Evolutionary conservation across 2,113 vertebrate genomes (phyloP), one percentile per base, ranked within the genome.

Genomic region (Nansenia antarctica): DNA sequence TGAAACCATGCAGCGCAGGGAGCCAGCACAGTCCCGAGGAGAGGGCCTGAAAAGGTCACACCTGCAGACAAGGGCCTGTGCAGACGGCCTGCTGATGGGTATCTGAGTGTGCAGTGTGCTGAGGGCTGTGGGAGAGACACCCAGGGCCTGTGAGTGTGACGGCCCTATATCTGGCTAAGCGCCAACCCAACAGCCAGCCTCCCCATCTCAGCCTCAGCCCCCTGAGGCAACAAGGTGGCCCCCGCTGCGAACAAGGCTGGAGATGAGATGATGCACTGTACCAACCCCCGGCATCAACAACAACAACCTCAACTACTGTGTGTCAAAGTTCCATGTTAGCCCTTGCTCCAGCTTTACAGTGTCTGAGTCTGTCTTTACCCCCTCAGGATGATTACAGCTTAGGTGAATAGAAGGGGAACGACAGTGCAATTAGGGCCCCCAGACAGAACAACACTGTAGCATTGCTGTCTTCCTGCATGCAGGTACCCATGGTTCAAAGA

Each of bases 351-450:
- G 37, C 35, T 9, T 65, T 20, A 70, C 67, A 55, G 37, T 18
- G 31, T 4, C 31, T 9, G 24, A 76, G 70, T 77, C 80, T 69
- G 72, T 87, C 78, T 86, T 85, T 77, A 84, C 65, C 79, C 77
- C 63, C 77, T 80, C 67, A 30, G 49, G 69, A 63, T 87, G 89
- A 92, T 91, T 90, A 87, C 66, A 87, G 79, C 74, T 45, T 82
- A 24, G 61, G 76, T 79, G 74, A 87, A 85, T 49, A 70, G 83
- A 80, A 83, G 53, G 83, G 69, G 80, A 90, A 86, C 63, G 77
- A 86, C 82, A 67, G 79, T 77, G 83, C 82, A 89, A 90, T 89
- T 87, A 89, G 70, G 65, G 55, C 32, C 29, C 18, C 18, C 45
- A 49, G 45, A 49, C 45, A 49, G 72, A 66, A 62, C 42, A 69